Evolutionary conservation across 2,797 vertebrate genomes (phyloP), one percentile per base, ranked within the genome.

Genomic region (Scleropages formosus): DNA sequence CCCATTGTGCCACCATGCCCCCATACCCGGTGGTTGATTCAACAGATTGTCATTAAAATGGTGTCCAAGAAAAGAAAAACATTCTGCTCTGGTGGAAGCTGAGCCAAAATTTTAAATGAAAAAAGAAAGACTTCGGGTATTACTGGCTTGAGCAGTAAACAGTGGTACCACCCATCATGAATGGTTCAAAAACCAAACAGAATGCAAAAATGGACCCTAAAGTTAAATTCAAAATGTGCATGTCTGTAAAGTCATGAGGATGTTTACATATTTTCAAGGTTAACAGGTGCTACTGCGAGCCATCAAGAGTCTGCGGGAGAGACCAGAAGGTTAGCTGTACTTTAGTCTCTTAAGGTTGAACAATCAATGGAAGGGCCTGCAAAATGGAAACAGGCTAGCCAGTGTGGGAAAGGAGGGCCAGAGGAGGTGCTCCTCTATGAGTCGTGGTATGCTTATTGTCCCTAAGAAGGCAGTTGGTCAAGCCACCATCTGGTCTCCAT

Each of bases 271-370:
- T 7, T 58, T 27, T 26, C 61, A 44, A 20, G 11, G 67, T 68
- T 69, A 69, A 69, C 67, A 69, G 44, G 22, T 6, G 12, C 44
- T 68, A 47, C 44, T 53, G n/a, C 51, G 11, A 70, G 20, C 49
- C 49, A 53, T 24, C 15, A 26, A 24, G 49, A 70, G 49, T 46
- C 13, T 24, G n/a, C 39, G 39, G 31, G 31, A 39, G 31, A 39
- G 26, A 22, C 8, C 22, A 27, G 46, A 15, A 51, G 46, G 20
- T 26, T 46, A 56, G 16, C 49, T 53, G 67, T 49, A 56, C 4
- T 24, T 49, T 26, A 67, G 67, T 16, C 51, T 8, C 49, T 26
- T 12, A 26, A 44, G 67, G 67, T 67, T 69, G 67, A 51, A 47
- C 22, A 69, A 51, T 20, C 44, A 47, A 44, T 69, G 51, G 67